Percentiles rank a stretch among this genome's conserved stretches.
Conservation (phyloP, 2,888 invertebrate genomes). For the Meta bourneti region DNA sequence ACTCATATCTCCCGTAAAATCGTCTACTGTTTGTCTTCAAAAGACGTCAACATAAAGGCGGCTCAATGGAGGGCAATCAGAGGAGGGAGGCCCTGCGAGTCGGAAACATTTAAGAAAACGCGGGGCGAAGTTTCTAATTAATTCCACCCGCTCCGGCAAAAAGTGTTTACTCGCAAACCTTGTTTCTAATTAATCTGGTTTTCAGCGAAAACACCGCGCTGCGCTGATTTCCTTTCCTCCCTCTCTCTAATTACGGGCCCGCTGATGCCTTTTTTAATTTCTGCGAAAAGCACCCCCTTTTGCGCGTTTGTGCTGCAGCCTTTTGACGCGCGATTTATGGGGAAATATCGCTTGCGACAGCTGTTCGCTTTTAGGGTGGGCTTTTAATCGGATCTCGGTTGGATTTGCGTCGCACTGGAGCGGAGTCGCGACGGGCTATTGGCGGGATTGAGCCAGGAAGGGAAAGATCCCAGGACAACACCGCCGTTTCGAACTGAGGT, state of each 20-base stretch:
- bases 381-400: too few relatives aligned
- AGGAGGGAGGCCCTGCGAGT: not conserved
- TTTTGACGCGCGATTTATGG: slow-evolving; percentile 35
- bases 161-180: slow-evolving; percentile 49
- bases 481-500: too few relatives aligned
- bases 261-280: not conserved
- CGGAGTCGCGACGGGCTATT: too few relatives aligned
- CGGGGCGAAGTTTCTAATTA: slow-evolving; percentile 31
- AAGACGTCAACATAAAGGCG: not conserved
- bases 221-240: slow-evolving; percentile 13
- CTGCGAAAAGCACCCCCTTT: not conserved
- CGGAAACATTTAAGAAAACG: slow-evolving; percentile 9
- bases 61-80: too few relatives aligned
- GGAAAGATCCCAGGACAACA: too few relatives aligned
- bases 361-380: not conserved
- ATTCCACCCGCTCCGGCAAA: slow-evolving; percentile 11
- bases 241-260: not conserved
- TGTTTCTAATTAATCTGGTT: slow-evolving; percentile 45
- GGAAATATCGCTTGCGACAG: not conserved
- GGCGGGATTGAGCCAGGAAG: too few relatives aligned
- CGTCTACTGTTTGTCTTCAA: slow-evolving; percentile 6
- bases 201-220: slow-evolving; percentile 5
- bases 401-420: too few relatives aligned
- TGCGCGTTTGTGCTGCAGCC: not conserved
- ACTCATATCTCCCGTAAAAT: too few relatives aligned